Evolutionary conservation across 2,113 vertebrate species (phyloP).

Genomic region (Pangasianodon hypophthalmus): DNA sequence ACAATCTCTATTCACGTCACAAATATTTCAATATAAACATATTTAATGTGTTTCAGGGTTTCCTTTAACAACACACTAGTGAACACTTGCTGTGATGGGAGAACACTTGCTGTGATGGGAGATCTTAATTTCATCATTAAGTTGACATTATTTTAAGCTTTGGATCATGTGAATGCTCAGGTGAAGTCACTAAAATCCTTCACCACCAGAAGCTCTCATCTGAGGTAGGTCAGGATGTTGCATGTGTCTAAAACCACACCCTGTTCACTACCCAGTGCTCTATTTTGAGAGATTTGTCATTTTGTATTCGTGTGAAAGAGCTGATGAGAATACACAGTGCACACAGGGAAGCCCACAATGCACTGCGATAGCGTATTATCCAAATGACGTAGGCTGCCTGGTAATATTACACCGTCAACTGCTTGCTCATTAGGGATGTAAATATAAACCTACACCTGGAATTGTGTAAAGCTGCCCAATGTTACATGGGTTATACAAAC

Average conservation of each 20-base stretch:
- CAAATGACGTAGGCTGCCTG: not conserved
- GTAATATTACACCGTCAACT: not conserved
- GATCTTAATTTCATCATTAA: not conserved
- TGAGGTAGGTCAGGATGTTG: not conserved
- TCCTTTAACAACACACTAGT: not conserved
- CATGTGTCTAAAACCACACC: not conserved
- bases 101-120: not conserved
- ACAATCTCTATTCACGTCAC: not conserved
- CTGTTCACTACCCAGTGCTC: not conserved
- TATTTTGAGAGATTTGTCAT: not conserved
- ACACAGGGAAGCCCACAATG: not conserved
- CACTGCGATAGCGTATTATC: not conserved
- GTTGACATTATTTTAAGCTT: not conserved
- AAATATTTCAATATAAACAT: not conserved
- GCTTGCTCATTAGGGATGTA: not conserved
- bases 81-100: not conserved
- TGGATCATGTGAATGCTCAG: not conserved
- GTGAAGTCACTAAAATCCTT: not conserved
- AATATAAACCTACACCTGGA: not conserved
- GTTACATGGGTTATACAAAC: not conserved
- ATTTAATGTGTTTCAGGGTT: not conserved
- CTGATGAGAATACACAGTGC: not conserved
- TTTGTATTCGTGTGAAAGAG: not conserved
- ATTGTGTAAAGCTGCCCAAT: not conserved
- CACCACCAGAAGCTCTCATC: not conserved